phyloP scores from a whole-genome alignment of 2,797 vertebrate genomes.

The Rhynchotus rufescens region DNA sequence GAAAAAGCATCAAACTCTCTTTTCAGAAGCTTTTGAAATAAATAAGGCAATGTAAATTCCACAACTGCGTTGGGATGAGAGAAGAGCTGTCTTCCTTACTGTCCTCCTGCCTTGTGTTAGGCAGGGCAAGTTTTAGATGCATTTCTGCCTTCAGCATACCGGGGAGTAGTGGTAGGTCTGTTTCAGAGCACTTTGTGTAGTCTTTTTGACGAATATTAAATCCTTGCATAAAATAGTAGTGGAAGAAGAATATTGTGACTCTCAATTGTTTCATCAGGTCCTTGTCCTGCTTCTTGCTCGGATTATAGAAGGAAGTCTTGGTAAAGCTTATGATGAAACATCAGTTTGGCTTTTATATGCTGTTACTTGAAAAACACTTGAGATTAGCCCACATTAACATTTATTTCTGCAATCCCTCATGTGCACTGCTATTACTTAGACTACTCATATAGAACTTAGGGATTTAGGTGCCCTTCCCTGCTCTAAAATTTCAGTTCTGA shows the following conservation, averaged over 20 bases:
- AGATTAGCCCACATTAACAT: rapidly evolving
- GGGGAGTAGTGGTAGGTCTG: not conserved
- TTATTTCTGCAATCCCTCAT: rapidly evolving
- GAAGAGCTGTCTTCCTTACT: not conserved
- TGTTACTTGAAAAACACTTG: not conserved
- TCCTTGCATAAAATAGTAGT: not conserved
- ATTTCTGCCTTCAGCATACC: not conserved
- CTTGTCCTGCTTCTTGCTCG: not conserved
- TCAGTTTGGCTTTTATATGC: not conserved
- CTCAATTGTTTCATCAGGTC: not conserved
- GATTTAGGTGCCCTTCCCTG: not conserved
- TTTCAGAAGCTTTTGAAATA: not conserved
- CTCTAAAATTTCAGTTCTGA: not conserved
- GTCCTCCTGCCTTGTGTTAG: not conserved
- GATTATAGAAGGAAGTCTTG: not conserved
- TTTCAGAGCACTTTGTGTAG: not conserved
- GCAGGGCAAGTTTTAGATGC: not conserved
- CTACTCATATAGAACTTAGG: not conserved
- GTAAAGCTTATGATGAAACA: not conserved
- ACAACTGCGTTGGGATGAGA: not conserved
- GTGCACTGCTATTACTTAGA: rapidly evolving
- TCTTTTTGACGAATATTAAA: not conserved
- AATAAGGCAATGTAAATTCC: not conserved
- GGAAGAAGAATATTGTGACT: not conserved
- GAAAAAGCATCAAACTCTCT: not conserved